phyloP scores from a whole-genome alignment of 1,140 invertebrate genomes.

The Protaetia brevitarsis region DNA sequence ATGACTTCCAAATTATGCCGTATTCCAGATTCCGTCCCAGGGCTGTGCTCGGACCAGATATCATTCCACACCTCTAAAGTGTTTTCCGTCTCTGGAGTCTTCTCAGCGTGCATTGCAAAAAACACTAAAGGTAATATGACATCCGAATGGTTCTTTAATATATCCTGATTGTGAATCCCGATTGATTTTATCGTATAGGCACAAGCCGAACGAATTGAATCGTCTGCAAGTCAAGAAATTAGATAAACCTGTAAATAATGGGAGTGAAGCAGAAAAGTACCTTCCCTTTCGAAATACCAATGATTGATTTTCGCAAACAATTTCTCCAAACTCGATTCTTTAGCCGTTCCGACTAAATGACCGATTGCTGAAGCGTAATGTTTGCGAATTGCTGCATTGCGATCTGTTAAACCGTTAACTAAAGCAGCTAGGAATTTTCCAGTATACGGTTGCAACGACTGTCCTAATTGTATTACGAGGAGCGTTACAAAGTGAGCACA shows the following conservation, averaged over 20 bases:
- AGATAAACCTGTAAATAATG: background rate
- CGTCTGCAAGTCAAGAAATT: conserved; percentile 56
- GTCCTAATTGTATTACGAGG: conserved; percentile 55
- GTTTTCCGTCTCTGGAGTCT: conserved; percentile 60
- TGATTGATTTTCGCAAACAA: conserved; percentile 75
- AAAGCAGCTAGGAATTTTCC: conserved; percentile 76
- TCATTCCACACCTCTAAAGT: conserved; percentile 79
- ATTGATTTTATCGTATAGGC: conserved; percentile 78
- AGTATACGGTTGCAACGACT: conserved; percentile 62
- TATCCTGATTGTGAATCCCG: conserved; percentile 77
- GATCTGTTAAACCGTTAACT: conserved; percentile 76
- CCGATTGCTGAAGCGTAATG: conserved; percentile 80
- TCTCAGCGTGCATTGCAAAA: conserved; percentile 83
- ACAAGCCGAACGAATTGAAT: conserved; percentile 68
- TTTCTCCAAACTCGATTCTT: conserved; percentile 82
- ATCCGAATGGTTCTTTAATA: conserved; percentile 76
- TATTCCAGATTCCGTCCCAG: conserved; percentile 79
- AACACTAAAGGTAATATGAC: conserved; percentile 79
- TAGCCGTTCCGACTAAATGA: conserved; percentile 81
- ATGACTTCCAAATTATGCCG: conserved; percentile 73
- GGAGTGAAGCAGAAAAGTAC: conserved; percentile 44
- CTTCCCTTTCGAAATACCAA: conserved; percentile 69
- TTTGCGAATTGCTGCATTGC: conserved; percentile 78
- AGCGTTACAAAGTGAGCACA: conserved; percentile 81
- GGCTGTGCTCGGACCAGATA: conserved; percentile 84